phyloP scores from a whole-genome alignment of 2,888 invertebrate genomes.

The Megalurothrips usitatus region DNA sequence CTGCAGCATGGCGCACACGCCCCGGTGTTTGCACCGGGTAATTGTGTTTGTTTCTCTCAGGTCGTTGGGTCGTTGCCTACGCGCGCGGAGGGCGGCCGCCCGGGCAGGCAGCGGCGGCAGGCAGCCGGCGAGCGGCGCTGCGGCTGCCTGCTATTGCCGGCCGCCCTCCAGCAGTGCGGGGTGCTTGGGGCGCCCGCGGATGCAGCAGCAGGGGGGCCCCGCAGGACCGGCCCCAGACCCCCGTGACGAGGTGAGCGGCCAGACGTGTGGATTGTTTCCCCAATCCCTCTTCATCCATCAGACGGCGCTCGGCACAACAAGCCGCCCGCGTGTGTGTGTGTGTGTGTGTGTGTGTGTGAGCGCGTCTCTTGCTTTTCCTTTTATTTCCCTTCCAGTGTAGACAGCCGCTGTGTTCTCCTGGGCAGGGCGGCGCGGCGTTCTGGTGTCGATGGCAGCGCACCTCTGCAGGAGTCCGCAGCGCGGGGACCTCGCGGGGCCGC shows the following conservation, averaged over 20 bases:
- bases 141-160: background rate
- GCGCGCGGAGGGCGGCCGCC: background rate
- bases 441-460: too few relatives aligned
- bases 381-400: background rate
- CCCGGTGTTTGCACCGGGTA: background rate
- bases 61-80: background rate
- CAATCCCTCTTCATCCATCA: background rate
- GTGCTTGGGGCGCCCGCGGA: too few relatives aligned
- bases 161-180: too few relatives aligned
- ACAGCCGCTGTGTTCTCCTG: too few relatives aligned
- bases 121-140: background rate
- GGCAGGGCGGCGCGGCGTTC: too few relatives aligned
- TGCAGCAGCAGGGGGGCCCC: too few relatives aligned
- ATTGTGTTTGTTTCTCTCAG: constrained; percentile 15
- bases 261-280: background rate
- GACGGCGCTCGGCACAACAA: background rate
- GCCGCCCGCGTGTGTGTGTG: background rate
- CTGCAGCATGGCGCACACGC: background rate
- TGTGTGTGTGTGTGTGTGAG: background rate
- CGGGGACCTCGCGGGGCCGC: too few relatives aligned
- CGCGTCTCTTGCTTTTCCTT: background rate
- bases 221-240: too few relatives aligned
- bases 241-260: background rate
- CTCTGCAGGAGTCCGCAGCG: too few relatives aligned
- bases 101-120: background rate